Base-by-base conservation (phyloP, 2,888 invertebrate genomes). In the Petrolisthes manimaculis region DNA sequence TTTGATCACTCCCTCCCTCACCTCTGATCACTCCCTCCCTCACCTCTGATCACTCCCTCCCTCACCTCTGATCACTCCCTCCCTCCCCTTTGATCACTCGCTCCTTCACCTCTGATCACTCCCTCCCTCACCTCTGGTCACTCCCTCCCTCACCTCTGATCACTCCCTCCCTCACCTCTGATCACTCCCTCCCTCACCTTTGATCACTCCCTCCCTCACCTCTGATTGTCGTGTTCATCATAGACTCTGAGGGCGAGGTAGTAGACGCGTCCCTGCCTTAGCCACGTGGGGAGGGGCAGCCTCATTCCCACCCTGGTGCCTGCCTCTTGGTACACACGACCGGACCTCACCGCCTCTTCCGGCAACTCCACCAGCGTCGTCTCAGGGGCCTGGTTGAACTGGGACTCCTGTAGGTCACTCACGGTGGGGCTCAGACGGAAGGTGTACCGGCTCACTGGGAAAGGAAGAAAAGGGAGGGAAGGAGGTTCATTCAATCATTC, bases 381-480 rank as follows among this genome's bases (percentile, higher is more conserved):
- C 37, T 83, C 79, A n/a, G 87, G 83, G 18, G 87, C 87, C 37
- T 55, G 21, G 83, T 87, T 79, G 51, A 87, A 87, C 55, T 54
- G 83, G 5, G 74, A 53, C 78, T 87, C 87, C 67, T 80, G 78
- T 6, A 87, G 87, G 24, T 87, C 74, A 6, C 37, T n/a, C 14
- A 51, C 21, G n/a, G 51, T 51, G 56, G 67, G 75, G 54, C 79
- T 83, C 55, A 87, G 79, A n/a, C 87, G 87, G 56, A 87, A 56
- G 79, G 84, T 82, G 83, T 87, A 87, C 6, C 71, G 37, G 37
- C 37, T 37, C 2, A 37, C 24, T 14, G 87, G 84, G 53, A 75
- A 83, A 83, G 37, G 2, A 37, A 37, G 83, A 53, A 12, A 21
- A 1, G 56, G 37, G 12, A 24, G 37, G 9, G 14, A 55, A 67